These are phyloP conservation scores for Poeciliopsis gracilis DNA, from an alignment of 2,797 vertebrate genomes.

Conservation along the genomic window DNA sequence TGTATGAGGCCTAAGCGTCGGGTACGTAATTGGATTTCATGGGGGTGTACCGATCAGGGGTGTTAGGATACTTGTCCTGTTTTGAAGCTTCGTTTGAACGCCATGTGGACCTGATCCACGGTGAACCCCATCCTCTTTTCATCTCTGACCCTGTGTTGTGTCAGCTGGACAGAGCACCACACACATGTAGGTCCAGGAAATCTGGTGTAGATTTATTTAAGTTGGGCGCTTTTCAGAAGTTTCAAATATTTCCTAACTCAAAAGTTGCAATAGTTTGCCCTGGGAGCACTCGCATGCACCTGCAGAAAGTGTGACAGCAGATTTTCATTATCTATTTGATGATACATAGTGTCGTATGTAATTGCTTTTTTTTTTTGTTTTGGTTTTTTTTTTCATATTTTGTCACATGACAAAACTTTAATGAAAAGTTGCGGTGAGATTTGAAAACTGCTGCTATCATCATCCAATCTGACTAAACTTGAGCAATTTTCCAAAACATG, in stretches of 20 bases:
- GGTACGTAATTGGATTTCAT: conserved; percentile 39
- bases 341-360: not conserved
- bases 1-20: conserved; percentile 13
- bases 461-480: not conserved
- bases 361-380: not conserved
- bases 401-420: not conserved
- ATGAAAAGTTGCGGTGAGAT: not conserved
- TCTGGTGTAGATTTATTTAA: conserved; percentile 69
- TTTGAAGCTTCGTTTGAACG: conserved; percentile 60
- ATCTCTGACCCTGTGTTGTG: conserved; percentile 80
- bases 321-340: not conserved
- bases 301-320: not conserved
- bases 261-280: conserved; percentile 18
- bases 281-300: not conserved
- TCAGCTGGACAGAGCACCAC: conserved; percentile 76
- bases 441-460: not conserved
- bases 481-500: not conserved
- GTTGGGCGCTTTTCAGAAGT: conserved; percentile 60
- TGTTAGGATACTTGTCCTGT: conserved; percentile 34
- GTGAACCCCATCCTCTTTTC: conserved; percentile 75
- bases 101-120: conserved; percentile 81
- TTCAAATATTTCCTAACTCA: conserved; percentile 36
- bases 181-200: conserved; percentile 55
- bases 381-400: not conserved
- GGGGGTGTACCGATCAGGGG: conserved; percentile 56